A percentile compares a stretch with the other conserved stretches of the same genome.
Evolutionary conservation across 2,113 vertebrate genomes (phyloP).

Genomic region (Paracanthobrama guichenoti): DNA sequence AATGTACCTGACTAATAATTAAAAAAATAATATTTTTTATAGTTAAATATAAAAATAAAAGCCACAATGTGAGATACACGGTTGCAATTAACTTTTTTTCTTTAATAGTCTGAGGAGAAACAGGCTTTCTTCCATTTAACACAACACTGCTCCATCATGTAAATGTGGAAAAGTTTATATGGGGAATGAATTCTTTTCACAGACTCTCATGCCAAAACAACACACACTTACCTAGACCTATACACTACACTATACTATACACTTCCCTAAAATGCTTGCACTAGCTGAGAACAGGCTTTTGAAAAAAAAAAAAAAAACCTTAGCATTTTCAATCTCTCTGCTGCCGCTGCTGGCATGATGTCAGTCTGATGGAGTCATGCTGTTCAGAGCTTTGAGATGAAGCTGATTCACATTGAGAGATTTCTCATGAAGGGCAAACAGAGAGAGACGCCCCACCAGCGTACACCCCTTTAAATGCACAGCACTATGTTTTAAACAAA

Average conservation of each 20-base stretch:
- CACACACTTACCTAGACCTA: neutral
- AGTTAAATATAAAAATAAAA: too few species aligned
- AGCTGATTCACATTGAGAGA: constrained; percentile 46
- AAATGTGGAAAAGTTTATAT: neutral
- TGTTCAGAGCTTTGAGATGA: constrained; percentile 39
- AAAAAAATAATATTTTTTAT: too few species aligned
- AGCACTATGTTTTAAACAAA: neutral
- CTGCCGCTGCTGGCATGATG: constrained; percentile 41
- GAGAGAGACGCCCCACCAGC: constrained; percentile 14
- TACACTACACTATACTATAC: neutral
- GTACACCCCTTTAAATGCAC: constrained; percentile 5
- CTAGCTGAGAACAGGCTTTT: neutral
- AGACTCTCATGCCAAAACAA: neutral
- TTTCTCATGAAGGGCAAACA: constrained; percentile 33
- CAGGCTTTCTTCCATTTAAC: neutral
- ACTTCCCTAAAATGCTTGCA: neutral
- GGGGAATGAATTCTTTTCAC: neutral
- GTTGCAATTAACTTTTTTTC: neutral
- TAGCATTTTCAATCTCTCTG: constrained; percentile 9
- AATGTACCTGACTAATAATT: too few species aligned
- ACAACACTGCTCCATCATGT: neutral
- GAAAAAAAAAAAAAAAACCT: neutral
- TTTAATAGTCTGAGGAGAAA: neutral
- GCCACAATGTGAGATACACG: neutral
- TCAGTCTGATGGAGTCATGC: constrained; percentile 39